Evolutionary conservation across 2,888 invertebrate species (phyloP).

Genomic region (Drosophila monieri): DNA sequence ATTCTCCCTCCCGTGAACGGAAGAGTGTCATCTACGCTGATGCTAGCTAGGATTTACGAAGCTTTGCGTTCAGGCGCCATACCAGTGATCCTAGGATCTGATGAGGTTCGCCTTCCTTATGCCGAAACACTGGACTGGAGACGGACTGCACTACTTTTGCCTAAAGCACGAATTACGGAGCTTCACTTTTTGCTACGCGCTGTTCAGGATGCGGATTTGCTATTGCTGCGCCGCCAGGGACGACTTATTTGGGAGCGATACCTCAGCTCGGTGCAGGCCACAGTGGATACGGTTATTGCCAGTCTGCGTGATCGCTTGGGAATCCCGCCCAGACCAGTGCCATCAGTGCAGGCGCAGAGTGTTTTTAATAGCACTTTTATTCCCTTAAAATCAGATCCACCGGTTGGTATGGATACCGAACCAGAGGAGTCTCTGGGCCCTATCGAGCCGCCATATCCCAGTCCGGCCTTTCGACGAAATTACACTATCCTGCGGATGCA

Average conservation of each 20-base stretch:
- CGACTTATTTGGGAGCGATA: constrained; percentile 96
- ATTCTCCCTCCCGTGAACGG: constrained; percentile 91
- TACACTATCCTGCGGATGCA: constrained; percentile 91
- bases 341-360: constrained; percentile 89
- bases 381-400: constrained; percentile 91
- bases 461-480: constrained; percentile 93
- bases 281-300: constrained; percentile 93
- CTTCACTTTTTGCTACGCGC: constrained; percentile 95
- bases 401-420: constrained; percentile 90
- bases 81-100: constrained; percentile 93
- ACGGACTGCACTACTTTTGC: constrained; percentile 88
- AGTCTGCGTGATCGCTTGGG: constrained; percentile 92
- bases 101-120: constrained; percentile 91
- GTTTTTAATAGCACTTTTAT: constrained; percentile 94
- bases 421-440: constrained; percentile 97
- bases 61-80: constrained; percentile 94
- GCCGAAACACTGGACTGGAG: constrained; percentile 93
- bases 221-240: constrained; percentile 93
- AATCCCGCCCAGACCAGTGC: constrained; percentile 92
- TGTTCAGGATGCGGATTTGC: constrained; percentile 92
- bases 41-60: constrained; percentile 93
- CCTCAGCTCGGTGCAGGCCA: constrained; percentile 93
- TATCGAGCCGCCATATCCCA: constrained; percentile 95
- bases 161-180: constrained; percentile 93
- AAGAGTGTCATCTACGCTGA: constrained; percentile 88